A percentile compares a stretch with the other conserved stretches of the same genome.
Evolutionary conservation across 1,140 invertebrate species (phyloP).

Genomic region (Ephestia elutella): DNA sequence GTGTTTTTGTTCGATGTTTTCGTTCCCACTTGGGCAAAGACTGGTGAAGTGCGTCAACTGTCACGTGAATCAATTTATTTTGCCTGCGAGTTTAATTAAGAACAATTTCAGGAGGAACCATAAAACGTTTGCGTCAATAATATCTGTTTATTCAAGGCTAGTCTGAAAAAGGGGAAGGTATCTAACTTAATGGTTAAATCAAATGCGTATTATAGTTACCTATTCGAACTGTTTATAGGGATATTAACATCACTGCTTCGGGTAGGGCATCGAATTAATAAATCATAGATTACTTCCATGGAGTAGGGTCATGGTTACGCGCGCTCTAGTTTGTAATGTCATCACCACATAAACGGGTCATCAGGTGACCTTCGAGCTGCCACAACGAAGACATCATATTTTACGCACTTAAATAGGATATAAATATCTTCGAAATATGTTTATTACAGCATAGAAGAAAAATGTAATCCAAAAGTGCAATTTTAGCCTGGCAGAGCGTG

Average conservation of each 20-base stretch:
- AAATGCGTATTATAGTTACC: too few relatives aligned
- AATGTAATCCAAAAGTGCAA: too few relatives aligned
- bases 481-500: neutral
- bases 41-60: slow-evolving; percentile 3
- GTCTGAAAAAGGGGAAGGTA: too few relatives aligned
- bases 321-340: slow-evolving; percentile 3
- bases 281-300: too few relatives aligned
- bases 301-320: slow-evolving; percentile 11
- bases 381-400: too few relatives aligned
- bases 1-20: slow-evolving; percentile 10
- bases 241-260: too few relatives aligned
- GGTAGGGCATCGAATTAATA: too few relatives aligned
- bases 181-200: too few relatives aligned
- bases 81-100: slow-evolving; percentile 30
- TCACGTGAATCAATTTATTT: slow-evolving; percentile 32
- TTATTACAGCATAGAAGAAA: too few relatives aligned
- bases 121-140: slow-evolving; percentile 15
- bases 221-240: too few relatives aligned
- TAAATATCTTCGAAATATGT: too few relatives aligned
- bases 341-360: slow-evolving; percentile 2
- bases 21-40: slow-evolving; percentile 4
- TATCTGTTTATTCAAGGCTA: neutral
- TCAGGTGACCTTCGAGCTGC: neutral
- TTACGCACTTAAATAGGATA: too few relatives aligned
- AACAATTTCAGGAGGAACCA: slow-evolving; percentile 27